Evolutionary conservation across 2,797 vertebrate species (phyloP).

Genomic region (Fratercula arctica): DNA sequence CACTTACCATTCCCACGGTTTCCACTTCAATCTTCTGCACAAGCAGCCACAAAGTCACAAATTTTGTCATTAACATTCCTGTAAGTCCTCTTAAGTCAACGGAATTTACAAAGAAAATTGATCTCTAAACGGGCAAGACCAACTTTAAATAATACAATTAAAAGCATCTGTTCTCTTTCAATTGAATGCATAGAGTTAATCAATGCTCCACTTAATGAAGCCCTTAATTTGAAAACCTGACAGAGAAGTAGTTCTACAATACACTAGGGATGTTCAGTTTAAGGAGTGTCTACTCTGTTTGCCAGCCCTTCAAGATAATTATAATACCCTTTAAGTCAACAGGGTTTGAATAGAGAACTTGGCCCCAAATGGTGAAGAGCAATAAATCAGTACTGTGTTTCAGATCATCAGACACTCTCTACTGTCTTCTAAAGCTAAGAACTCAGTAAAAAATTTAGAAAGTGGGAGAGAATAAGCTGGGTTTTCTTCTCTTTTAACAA

Average conservation of each 20-base stretch:
- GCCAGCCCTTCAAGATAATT: not conserved
- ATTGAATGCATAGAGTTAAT: not conserved
- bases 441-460: not conserved
- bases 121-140: not conserved
- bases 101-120: not conserved
- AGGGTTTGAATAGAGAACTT: not conserved
- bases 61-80: not conserved
- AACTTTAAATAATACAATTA: not conserved
- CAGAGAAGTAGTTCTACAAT: not conserved
- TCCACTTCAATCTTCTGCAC: not conserved
- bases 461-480: not conserved
- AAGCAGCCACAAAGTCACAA: not conserved
- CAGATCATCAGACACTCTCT: not conserved
- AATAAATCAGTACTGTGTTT: not conserved
- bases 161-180: not conserved
- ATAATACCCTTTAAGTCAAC: not conserved
- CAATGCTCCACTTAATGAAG: not conserved
- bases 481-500: not conserved
- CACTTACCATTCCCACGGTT: not conserved
- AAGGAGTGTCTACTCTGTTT: not conserved
- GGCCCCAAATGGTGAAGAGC: not conserved
- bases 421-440: not conserved
- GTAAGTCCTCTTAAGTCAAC: not conserved
- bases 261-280: not conserved
- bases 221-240: not conserved